Evolutionary conservation across 2,113 vertebrate species (phyloP), one percentile per base, ranked within the genome.

Genomic region (Colossoma macropomum): DNA sequence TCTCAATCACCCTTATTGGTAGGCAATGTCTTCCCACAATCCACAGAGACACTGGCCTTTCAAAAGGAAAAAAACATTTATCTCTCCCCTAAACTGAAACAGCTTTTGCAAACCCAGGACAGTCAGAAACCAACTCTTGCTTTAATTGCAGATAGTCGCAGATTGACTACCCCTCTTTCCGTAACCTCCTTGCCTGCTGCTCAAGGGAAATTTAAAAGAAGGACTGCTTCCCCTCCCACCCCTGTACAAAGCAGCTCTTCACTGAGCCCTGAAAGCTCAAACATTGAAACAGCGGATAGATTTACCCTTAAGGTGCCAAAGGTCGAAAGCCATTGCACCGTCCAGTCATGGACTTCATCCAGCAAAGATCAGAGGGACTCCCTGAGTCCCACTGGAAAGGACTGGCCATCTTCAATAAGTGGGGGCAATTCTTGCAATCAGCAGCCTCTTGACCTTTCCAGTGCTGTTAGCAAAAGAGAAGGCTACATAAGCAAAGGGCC

Each of bases 101-200:
- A 99, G 77, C 96, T 99, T 59, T 96, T 99, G 82, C 98, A 99
- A 86, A 98, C 96, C 0, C 96, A 99, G 89, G 98, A 99, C 27
- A 94, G 92, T 75, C 96, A 96, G 21, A 96, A 96, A 81, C 85
- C 94, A 59, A 90, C 93, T 41, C 82, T 94, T 0, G 77, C 95
- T 34, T 63, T 94, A 23, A 85, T 95, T 5, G 80, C 92, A 23
- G 97, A 99, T 80, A 93, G 95, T 86, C 93, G 95, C n/a, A 96
- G 96, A 89, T 82, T 97, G 73, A 94, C 95, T 41, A 94, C 95
- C 0, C 90, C 96, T 1, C 89, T 93, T 92, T 16, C 94, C 50
- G 0, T 94, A 92, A 52, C 93, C 0, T 90, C 95, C 34, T 90
- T 98, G 77, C 92, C 96, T 41, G 92, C 95, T 13, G 89, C 90